Evolutionary conservation across 2,888 invertebrate genomes (phyloP), one percentile per base, ranked within the genome.

Genomic region (Pimpla rufipes): DNA sequence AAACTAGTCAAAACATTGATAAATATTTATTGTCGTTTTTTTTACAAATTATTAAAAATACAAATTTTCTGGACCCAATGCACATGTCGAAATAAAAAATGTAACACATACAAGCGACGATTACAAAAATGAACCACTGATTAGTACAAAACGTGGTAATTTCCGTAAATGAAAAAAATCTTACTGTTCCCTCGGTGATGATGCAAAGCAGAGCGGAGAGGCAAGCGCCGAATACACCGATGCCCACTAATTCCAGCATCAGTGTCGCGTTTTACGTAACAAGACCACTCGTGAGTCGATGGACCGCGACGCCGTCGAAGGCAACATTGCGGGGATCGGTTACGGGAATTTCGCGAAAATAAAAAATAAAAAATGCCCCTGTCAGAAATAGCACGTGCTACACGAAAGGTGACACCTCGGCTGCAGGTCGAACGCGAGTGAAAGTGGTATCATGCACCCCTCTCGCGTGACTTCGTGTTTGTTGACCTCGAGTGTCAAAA

Each of bases 201-300:
- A 81, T 74, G 13, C 84, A 84, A 78, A 84, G 40, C 29, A 84
- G 68, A 50, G 81, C 74, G 0, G 81, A 68, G 10, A 82, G 35
- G 66, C 81, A 81, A 21, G 84, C 84, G 0, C 81, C 81, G 16
- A 81, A 62, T 2, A 81, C 73, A 50, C 81, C 73, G 45, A 81
- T 70, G 7, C 81, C 75, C 42, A 81, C 74, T 29, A 84, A 74
- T 70, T 78, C 84, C 66, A 84, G 45, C 70, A 78, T 82, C 29
- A 64, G 50, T n/a, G 75, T 64, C 74, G 75, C 29, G 42, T 70
- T 79, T 83, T 40, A 79, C 35, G 67, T 42, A 59, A 75, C 40
- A 16, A 29, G 13, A 13, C 13, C 50, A 18, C 18, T 7, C 29
- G 16, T n/a, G 50, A 66, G 35, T 62, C 40, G 29, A 42, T 16